Percentiles rank a stretch among this genome's conserved stretches.
phyloP scores from a whole-genome alignment of 2,113 vertebrate species.

The Aythya baeri region DNA sequence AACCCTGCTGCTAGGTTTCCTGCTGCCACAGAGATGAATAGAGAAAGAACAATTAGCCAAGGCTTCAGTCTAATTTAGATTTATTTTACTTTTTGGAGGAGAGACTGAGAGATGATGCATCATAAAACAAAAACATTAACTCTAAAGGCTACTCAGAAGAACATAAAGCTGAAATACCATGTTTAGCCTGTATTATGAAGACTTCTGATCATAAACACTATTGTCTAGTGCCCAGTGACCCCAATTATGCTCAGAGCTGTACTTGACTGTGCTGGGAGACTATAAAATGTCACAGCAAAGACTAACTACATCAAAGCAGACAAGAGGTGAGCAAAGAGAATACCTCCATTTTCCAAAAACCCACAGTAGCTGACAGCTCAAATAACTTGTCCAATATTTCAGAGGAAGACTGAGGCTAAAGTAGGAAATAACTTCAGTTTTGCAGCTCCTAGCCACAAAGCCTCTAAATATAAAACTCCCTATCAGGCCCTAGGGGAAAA shows the following conservation, averaged over 20 bases:
- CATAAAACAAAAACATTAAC: neutral
- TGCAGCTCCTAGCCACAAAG: neutral
- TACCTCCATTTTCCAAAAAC: neutral
- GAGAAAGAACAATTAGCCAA: constrained; percentile 10
- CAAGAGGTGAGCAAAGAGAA: neutral
- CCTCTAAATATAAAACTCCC: neutral
- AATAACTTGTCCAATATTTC: neutral
- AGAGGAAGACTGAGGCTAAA: neutral
- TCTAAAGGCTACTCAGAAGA: neutral
- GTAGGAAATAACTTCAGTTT: neutral
- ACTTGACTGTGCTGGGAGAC: neutral
- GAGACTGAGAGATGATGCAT: neutral
- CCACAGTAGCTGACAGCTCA: neutral
- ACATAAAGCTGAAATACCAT: neutral
- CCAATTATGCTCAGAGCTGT: neutral
- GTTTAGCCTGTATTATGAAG: neutral
- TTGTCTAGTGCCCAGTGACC: neutral
- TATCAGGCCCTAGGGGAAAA: neutral
- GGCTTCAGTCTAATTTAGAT: neutral
- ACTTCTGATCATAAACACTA: neutral
- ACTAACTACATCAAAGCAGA: neutral
- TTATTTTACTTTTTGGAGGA: neutral
- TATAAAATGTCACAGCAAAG: neutral
- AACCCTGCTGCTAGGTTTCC: constrained; percentile 33
- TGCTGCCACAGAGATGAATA: constrained; percentile 50